Evolutionary conservation across 1,140 invertebrate genomes (phyloP).

Genomic region (Drosophila subpulchrella): DNA sequence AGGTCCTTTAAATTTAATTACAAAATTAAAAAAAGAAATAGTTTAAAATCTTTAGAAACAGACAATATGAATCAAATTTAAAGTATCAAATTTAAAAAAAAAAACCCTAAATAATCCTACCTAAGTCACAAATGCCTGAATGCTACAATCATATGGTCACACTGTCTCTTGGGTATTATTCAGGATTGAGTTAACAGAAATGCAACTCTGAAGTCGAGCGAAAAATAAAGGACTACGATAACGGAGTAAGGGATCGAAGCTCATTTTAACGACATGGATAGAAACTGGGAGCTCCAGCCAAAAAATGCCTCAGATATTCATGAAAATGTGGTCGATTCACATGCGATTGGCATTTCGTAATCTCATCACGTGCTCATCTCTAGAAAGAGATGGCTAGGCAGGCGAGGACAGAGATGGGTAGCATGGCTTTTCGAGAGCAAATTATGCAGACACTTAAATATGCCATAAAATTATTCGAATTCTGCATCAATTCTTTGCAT

Average conservation of each 20-base stretch:
- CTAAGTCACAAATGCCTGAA: no score
- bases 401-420: neutral
- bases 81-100: no score
- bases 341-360: conserved; percentile 39
- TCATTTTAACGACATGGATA: conserved; percentile 33
- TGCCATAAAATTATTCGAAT: conserved; percentile 79
- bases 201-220: no score
- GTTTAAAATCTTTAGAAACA: no score
- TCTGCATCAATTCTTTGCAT: conserved; percentile 67
- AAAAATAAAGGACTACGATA: no score
- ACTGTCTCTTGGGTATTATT: no score
- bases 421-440: conserved; percentile 48
- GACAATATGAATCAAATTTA: no score
- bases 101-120: no score
- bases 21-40: no score
- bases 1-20: neutral
- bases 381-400: conserved; percentile 10
- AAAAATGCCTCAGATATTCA: conserved; percentile 35
- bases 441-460: conserved; percentile 79
- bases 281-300: conserved; percentile 2
- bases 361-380: conserved; percentile 50
- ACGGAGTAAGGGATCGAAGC: neutral
- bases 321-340: conserved; percentile 27
- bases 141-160: no score
- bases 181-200: no score